Evolutionary conservation across 2,888 invertebrate genomes (phyloP), one percentile per base, ranked within the genome.

Genomic region (Parnassius glacialis): DNA sequence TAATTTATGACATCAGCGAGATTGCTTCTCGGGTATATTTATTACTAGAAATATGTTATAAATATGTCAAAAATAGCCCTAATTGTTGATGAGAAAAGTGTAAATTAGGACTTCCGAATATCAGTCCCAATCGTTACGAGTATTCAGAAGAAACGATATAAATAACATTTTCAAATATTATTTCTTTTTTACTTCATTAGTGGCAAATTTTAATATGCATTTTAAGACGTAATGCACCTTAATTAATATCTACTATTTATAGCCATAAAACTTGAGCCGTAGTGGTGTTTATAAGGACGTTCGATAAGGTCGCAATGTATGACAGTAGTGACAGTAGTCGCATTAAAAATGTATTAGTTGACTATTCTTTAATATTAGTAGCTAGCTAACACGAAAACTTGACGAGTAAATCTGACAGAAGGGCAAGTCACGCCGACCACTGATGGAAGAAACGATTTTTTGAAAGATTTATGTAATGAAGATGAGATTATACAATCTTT

Each of bases 321-420:
- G 71, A 72, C 73, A 71, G 69, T 67, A 64, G 55, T 74, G 71
- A 72, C 73, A 71, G 69, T 67, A 64, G 55, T 53, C 65, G 65
- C 74, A 75, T 78, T 76, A 73, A 72, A 76, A 77, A 73, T 77
- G 73, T 74, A 77, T 74, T 71, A 73, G 70, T 62, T 67, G 74
- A 74, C 74, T 74, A n/a, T 74, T 66, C 55, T 76, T 78, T 76
- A 78, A 76, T 79, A 79, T 78, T 75, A 73, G 78, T 72, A 70
- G 65, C 50, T 57, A 64, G 72, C 68, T 66, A 64, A 67, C 68
- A 64, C 57, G 64, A 66, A 65, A 45, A 65, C 64, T 64, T 67
- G 66, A 65, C 68, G 65, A 67, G 62, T 69, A 66, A 72, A 71
- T 71, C 70, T 72, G 64, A 59, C 59, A 56, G 47, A 42, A 48